Conservation (phyloP, 2,113 vertebrate genomes). For the Girardinichthys multiradiatus region DNA sequence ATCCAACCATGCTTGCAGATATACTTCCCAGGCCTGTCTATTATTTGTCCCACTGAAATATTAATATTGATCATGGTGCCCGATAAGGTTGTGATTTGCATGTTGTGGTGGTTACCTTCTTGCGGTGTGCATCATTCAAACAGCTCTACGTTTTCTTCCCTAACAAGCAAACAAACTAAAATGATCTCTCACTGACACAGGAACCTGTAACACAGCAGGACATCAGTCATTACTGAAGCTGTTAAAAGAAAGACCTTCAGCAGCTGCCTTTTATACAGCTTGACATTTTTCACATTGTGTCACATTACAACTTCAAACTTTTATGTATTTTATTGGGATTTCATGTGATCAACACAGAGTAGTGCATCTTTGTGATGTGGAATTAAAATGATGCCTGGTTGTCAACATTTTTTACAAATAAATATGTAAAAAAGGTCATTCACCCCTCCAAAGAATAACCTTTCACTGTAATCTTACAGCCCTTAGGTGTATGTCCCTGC, state of each 20-base stretch:
- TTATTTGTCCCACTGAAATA: constrained; percentile 60
- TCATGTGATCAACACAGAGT: background rate
- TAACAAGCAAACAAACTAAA: background rate
- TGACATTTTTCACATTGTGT: background rate
- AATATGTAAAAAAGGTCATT: background rate
- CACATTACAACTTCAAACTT: background rate
- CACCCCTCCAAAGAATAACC: too few relatives aligned
- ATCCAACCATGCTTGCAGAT: constrained; percentile 28
- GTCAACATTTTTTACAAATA: background rate
- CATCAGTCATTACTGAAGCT: constrained; percentile 24
- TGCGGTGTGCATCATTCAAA: background rate
- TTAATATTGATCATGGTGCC: constrained; percentile 38
- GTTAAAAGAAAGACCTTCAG: background rate
- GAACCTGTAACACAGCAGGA: background rate
- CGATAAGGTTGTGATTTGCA: constrained; percentile 23
- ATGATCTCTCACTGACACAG: background rate
- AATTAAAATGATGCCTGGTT: background rate
- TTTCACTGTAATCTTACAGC: too few relatives aligned
- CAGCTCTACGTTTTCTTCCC: background rate
- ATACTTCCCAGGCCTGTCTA: constrained; percentile 35
- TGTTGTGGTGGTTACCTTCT: constrained; percentile 11
- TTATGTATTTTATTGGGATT: too few relatives aligned
- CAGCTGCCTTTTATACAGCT: background rate
- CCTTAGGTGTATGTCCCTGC: too few relatives aligned
- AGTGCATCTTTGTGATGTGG: background rate